Percentiles rank a stretch among this genome's conserved stretches.
phyloP scores from a whole-genome alignment of 1,140 invertebrate species.

The Philotrypesis tridentata region DNA sequence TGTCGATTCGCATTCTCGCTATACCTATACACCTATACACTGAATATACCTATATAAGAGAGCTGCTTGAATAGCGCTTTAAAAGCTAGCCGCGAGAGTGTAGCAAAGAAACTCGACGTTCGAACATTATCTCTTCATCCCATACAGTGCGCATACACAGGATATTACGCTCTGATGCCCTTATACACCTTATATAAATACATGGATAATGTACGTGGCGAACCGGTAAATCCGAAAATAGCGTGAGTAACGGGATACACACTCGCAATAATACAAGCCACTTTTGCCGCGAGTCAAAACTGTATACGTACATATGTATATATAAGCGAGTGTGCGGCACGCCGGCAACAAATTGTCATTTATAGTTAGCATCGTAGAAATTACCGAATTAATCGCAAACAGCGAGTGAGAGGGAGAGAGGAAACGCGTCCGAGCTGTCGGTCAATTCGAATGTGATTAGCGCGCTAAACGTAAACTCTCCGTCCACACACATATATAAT shows the following conservation, averaged over 20 bases:
- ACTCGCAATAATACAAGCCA: not conserved
- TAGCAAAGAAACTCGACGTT: too few relatives aligned
- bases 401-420: not conserved
- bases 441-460: constrained; percentile 45
- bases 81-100: not conserved
- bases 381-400: constrained; percentile 36
- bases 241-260: not conserved
- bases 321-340: too few relatives aligned
- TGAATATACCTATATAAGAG: too few relatives aligned
- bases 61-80: not conserved
- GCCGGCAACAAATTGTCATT: constrained; percentile 31
- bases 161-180: too few relatives aligned
- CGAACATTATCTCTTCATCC: too few relatives aligned
- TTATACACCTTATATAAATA: not conserved
- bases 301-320: not conserved
- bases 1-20: too few relatives aligned
- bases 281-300: not conserved
- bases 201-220: too few relatives aligned
- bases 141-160: too few relatives aligned
- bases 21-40: too few relatives aligned
- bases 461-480: constrained; percentile 31
- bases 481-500: constrained; percentile 30
- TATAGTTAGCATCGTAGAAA: constrained; percentile 8
- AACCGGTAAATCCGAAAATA: not conserved
- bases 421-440: constrained; percentile 32